Evolutionary conservation across 2,113 vertebrate species (phyloP).

Genomic region (Ondatra zibethicus): DNA sequence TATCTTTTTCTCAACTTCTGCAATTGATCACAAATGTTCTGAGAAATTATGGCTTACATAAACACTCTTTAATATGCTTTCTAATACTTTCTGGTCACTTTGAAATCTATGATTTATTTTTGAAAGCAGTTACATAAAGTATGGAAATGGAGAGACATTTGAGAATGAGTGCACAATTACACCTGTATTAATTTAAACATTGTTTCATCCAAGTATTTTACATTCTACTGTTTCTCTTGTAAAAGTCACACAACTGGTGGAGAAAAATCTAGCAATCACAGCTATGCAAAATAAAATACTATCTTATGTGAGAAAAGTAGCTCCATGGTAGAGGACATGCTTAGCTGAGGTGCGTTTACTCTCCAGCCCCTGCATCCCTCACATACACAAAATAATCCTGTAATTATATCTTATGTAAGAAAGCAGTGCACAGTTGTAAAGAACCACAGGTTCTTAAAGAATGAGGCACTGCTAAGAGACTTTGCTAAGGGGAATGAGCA

Average conservation of each 20-base stretch:
- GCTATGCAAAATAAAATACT: slow-evolving; percentile 38
- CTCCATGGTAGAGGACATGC: background rate
- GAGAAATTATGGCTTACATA: slow-evolving; percentile 18
- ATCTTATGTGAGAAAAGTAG: background rate
- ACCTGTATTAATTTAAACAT: slow-evolving; percentile 41
- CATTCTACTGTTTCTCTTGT: slow-evolving; percentile 22
- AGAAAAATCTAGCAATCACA: background rate
- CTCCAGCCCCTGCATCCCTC: background rate
- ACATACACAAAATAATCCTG: background rate
- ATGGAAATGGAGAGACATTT: background rate
- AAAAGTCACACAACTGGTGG: slow-evolving; percentile 15
- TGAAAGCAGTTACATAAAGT: slow-evolving; percentile 47
- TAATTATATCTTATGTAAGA: background rate
- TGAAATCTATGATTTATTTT: slow-evolving; percentile 9
- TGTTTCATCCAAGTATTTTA: slow-evolving; percentile 22
- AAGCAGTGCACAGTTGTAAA: background rate
- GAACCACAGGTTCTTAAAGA: slow-evolving; percentile 15
- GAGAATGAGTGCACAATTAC: background rate
- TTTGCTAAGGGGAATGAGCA: background rate
- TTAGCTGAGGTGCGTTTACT: background rate
- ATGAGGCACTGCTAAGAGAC: background rate
- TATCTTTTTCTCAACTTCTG: slow-evolving; percentile 37
- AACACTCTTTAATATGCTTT: slow-evolving; percentile 20
- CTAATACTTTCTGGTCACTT: slow-evolving; percentile 29
- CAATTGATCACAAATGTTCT: slow-evolving; percentile 45